phyloP scores from a whole-genome alignment of 1,140 invertebrate species.

The Chrysoperla carnea region DNA sequence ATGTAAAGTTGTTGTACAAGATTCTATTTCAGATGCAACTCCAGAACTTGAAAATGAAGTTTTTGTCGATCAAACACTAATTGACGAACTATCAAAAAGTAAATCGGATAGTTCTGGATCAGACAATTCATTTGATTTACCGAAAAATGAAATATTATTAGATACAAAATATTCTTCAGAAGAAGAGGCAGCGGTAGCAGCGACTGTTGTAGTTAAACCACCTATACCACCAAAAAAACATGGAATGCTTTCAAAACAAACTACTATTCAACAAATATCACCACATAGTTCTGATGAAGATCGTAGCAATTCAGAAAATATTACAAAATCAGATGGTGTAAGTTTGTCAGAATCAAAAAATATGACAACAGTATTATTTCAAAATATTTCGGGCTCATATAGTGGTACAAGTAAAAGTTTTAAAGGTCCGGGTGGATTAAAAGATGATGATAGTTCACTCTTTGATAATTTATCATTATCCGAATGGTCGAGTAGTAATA shows the following conservation, averaged over 20 bases:
- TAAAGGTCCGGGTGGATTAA: conserved; percentile 32
- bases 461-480: conserved; percentile 23
- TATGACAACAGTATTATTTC: conserved; percentile 58
- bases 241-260: conserved; percentile 6
- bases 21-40: conserved; percentile 25
- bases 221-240: conserved; percentile 22
- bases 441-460: conserved; percentile 35
- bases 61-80: conserved; percentile 28
- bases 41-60: conserved; percentile 17
- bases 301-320: conserved; percentile 15
- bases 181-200: conserved; percentile 8
- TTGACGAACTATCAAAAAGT: conserved; percentile 24
- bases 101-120: conserved; percentile 14
- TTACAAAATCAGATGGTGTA: conserved; percentile 35
- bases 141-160: neutral
- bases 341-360: conserved; percentile 69
- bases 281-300: conserved; percentile 41
- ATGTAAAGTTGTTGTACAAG: conserved; percentile 45
- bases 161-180: conserved; percentile 22
- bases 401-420: conserved; percentile 33
- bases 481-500: conserved; percentile 35
- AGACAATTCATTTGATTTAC: neutral
- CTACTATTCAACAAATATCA: conserved; percentile 30
- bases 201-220: conserved; percentile 28
- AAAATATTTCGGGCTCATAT: conserved; percentile 43